Percentiles rank a stretch among this genome's conserved stretches.
Conservation (phyloP, 1,140 invertebrate species). For the Cotesia glomerata region DNA sequence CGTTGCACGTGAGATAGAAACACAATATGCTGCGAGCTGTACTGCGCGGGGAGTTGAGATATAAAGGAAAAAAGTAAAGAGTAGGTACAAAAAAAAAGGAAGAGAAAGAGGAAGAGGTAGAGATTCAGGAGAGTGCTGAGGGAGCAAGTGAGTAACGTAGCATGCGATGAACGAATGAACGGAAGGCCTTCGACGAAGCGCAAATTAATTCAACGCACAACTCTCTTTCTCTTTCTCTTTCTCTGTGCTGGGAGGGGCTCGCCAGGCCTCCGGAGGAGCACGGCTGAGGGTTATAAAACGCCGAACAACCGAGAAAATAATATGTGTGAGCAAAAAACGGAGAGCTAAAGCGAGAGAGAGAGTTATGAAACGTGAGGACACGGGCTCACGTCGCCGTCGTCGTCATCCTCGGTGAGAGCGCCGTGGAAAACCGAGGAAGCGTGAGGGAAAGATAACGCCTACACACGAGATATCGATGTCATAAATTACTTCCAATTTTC, state of each 20-base stretch:
- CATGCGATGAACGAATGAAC: conserved; percentile 8
- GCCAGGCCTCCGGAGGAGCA: conserved; percentile 15
- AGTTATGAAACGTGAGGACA: conserved; percentile 22
- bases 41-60: not conserved
- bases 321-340: conserved; percentile 22
- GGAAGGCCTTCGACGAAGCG: conserved; percentile 33
- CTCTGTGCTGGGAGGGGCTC: not conserved
- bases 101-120: not conserved
- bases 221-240: conserved; percentile 22
- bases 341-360: not conserved
- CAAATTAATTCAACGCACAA: conserved; percentile 41
- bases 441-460: conserved; percentile 16
- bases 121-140: no score
- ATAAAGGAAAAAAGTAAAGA: not conserved
- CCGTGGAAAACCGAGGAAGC: conserved; percentile 16
- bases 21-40: not conserved
- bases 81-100: not conserved
- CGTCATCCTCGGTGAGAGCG: not conserved
- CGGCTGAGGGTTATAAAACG: conserved; percentile 30
- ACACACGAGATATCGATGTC: not conserved
- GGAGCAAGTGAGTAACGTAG: no score
- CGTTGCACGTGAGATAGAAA: conserved; percentile 15
- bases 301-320: conserved; percentile 6
- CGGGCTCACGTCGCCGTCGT: not conserved
- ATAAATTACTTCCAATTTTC: conserved; percentile 3